phyloP scores from a whole-genome alignment of 2,888 invertebrate genomes.

The Drosophila borborema region DNA sequence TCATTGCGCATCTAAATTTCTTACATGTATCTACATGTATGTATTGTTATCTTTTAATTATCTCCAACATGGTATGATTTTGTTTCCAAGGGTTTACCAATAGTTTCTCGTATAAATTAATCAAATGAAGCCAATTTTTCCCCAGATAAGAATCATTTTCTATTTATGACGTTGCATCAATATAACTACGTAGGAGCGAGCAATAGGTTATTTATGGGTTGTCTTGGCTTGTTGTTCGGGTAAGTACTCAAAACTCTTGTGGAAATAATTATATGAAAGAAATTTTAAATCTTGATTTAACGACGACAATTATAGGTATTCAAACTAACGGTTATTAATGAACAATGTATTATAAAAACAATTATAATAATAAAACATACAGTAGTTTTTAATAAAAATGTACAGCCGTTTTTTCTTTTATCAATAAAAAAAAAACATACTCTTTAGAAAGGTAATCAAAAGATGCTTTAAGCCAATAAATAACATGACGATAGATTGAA shows the following conservation, averaged over 20 bases:
- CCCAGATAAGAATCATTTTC: constrained; percentile 2
- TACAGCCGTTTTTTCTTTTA: no score
- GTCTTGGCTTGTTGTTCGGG: neutral
- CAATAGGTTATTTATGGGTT: neutral
- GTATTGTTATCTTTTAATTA: constrained; percentile 35
- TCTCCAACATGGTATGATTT: constrained; percentile 5
- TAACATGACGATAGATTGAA: neutral
- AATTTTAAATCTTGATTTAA: neutral
- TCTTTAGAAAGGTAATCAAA: neutral
- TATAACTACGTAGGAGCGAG: neutral
- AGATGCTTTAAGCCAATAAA: neutral
- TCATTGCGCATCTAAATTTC: constrained; percentile 18
- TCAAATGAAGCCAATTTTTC: constrained; percentile 9
- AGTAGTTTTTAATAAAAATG: no score
- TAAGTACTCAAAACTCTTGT: constrained; percentile 6
- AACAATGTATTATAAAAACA: neutral
- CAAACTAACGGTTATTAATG: neutral
- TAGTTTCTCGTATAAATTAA: constrained; percentile 13
- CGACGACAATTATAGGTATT: no score
- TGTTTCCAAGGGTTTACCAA: neutral
- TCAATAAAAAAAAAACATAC: neutral
- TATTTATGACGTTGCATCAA: constrained; percentile 24
- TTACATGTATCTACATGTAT: neutral
- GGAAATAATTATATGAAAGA: neutral
- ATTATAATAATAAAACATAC: no score